Percentiles rank a stretch among this genome's conserved stretches.
These are phyloP conservation scores for Hedya salicella DNA, from an alignment of 2,888 invertebrate genomes.

Conservation along the genomic window DNA sequence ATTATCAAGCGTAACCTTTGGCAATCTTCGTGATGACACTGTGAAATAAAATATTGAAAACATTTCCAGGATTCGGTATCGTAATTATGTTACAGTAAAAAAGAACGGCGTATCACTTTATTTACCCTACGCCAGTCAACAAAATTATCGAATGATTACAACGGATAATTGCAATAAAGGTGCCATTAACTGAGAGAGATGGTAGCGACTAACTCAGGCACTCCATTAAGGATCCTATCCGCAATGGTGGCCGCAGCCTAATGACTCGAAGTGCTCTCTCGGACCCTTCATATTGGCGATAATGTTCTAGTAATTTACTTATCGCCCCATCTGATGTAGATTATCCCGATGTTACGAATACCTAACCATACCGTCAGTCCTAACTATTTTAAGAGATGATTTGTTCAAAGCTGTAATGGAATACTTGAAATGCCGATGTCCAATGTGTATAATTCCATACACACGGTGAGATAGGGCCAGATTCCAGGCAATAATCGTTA, in stretches of 20 bases:
- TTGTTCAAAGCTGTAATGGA: slow-evolving; percentile 25
- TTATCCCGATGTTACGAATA: slow-evolving; percentile 47
- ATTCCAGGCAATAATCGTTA: neutral
- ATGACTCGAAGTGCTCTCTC: slow-evolving; percentile 66
- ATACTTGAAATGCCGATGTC: slow-evolving; percentile 53
- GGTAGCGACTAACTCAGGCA: slow-evolving; percentile 63
- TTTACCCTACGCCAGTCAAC: neutral
- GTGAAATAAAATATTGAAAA: too few relatives aligned
- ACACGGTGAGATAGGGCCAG: too few relatives aligned
- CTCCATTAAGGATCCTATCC: slow-evolving; percentile 66
- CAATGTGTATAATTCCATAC: slow-evolving; percentile 1
- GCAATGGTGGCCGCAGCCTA: slow-evolving; percentile 66
- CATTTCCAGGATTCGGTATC: too few relatives aligned
- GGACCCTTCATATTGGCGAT: slow-evolving; percentile 54
- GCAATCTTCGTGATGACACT: too few relatives aligned
- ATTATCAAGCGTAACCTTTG: too few relatives aligned
- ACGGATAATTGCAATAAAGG: slow-evolving; percentile 50
- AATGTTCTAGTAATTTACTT: slow-evolving; percentile 46
- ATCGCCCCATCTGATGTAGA: slow-evolving; percentile 36
- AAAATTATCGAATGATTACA: neutral
- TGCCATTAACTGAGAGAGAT: slow-evolving; percentile 58
- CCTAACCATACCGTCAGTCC: slow-evolving; percentile 5
- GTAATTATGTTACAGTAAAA: too few relatives aligned
- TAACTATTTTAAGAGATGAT: slow-evolving; percentile 33
- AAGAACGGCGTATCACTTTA: too few relatives aligned